Evolutionary conservation across 2,888 invertebrate genomes (phyloP).

Genomic region (Bombylius major): DNA sequence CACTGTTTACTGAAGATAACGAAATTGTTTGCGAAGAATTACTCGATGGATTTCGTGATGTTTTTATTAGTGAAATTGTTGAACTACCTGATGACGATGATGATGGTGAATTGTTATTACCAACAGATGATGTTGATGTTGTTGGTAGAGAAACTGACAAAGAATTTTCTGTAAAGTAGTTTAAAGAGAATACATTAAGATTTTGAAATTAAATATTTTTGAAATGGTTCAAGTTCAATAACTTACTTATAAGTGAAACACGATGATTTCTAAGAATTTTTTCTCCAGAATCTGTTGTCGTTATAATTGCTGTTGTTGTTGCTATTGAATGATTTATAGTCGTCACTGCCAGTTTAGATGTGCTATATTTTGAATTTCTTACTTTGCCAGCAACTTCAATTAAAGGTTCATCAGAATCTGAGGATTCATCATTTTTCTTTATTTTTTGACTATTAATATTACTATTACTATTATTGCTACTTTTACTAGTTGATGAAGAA

Average conservation of each 20-base stretch:
- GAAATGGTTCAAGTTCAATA: not conserved
- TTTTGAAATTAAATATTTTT: no score
- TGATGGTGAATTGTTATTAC: not conserved
- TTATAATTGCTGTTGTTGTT: no score
- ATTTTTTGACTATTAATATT: conserved; percentile 11
- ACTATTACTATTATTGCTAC: not conserved
- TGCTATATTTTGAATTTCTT: conserved; percentile 34
- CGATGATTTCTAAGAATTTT: conserved; percentile 13
- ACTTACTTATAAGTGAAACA: conserved; percentile 6
- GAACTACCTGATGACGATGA: not conserved
- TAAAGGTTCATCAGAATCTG: conserved; percentile 70
- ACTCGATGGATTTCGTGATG: no score
- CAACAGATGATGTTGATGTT: conserved; percentile 11
- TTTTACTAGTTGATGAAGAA: not conserved
- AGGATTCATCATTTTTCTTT: conserved; percentile 46
- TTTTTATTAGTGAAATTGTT: not conserved
- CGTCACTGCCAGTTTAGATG: not conserved
- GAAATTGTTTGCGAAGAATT: no score
- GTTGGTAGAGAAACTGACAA: conserved; percentile 13
- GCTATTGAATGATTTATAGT: not conserved
- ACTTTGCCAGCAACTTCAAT: conserved; percentile 56
- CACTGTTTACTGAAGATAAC: no score
- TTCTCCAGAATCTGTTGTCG: not conserved
- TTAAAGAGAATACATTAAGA: no score
- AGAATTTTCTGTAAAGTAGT: not conserved